Conservation (phyloP, 2,888 invertebrate genomes). For the Lasioglossum malachurum region DNA sequence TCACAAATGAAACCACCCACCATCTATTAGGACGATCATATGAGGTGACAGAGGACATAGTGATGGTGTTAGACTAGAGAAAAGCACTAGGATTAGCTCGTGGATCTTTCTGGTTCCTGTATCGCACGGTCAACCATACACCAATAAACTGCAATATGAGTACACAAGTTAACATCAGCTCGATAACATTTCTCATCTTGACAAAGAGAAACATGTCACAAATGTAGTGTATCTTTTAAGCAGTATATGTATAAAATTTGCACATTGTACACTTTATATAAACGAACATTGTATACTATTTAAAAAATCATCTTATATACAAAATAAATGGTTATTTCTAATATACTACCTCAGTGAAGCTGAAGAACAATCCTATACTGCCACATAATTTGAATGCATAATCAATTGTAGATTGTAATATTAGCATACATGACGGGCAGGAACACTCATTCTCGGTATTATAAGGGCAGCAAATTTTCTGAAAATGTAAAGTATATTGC, state of each 20-base stretch:
- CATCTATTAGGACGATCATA: slow-evolving; percentile 82
- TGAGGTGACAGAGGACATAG: slow-evolving; percentile 83
- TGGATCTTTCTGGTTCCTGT: slow-evolving; percentile 99
- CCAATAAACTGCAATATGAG: slow-evolving; percentile 94
- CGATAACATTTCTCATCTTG: slow-evolving; percentile 39
- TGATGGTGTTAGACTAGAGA: slow-evolving; percentile 90
- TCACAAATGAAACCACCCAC: slow-evolving; percentile 80
- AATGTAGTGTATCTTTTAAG: slow-evolving; percentile 40
- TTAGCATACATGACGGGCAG: slow-evolving; percentile 91
- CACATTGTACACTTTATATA: slow-evolving; percentile 18
- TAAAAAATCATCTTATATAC: background rate
- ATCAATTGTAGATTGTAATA: slow-evolving; percentile 91
- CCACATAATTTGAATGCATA: slow-evolving; percentile 96
- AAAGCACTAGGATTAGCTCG: slow-evolving; percentile 98
- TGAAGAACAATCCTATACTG: slow-evolving; percentile 97
- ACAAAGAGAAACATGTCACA: slow-evolving; percentile 47
- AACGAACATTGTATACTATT: slow-evolving; percentile 7
- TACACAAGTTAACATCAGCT: slow-evolving; percentile 61
- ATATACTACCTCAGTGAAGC: slow-evolving; percentile 95
- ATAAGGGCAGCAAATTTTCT: slow-evolving; percentile 68
- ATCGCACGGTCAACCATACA: slow-evolving; percentile 98
- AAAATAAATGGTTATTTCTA: background rate
- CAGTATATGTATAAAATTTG: slow-evolving; percentile 21
- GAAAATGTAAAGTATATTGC: slow-evolving; percentile 20
- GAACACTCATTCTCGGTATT: slow-evolving; percentile 23